Evolutionary conservation across 2,113 vertebrate genomes (phyloP).

Genomic region (Furnarius figulus): DNA sequence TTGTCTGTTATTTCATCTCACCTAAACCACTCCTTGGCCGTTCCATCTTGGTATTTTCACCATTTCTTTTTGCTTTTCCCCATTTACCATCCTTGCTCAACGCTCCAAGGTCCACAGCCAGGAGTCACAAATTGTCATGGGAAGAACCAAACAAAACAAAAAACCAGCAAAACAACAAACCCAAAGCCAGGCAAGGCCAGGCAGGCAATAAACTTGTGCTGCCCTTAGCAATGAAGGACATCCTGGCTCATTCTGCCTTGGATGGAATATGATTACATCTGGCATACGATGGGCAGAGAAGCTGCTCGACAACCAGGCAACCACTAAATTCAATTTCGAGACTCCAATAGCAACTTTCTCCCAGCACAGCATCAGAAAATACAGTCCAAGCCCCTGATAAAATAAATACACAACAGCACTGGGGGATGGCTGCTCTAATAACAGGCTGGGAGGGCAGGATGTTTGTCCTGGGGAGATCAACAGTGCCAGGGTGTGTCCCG

Average conservation of each 20-base stretch:
- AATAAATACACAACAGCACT: background rate
- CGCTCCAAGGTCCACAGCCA: background rate
- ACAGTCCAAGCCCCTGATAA: background rate
- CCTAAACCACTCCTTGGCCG: background rate
- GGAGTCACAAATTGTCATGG: background rate
- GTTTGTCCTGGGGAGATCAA: background rate
- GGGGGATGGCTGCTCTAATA: background rate
- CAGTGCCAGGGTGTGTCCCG: background rate
- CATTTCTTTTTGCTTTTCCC: background rate
- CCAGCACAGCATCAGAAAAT: background rate
- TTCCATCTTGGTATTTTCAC: background rate
- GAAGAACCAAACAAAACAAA: background rate
- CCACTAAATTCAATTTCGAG: conserved; percentile 19
- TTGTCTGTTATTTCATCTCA: background rate
- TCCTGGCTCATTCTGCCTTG: background rate
- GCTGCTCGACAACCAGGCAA: conserved; percentile 14
- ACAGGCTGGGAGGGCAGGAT: background rate
- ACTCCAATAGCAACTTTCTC: conserved; percentile 23
- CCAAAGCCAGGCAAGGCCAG: background rate
- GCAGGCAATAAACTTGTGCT: background rate
- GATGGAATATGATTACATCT: conserved; percentile 12
- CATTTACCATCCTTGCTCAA: background rate
- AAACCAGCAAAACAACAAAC: background rate
- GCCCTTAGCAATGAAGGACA: background rate
- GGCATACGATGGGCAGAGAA: background rate